These are phyloP conservation scores for Nomia melanderi DNA, from an alignment of 1,140 invertebrate species.

Conservation along the genomic window DNA sequence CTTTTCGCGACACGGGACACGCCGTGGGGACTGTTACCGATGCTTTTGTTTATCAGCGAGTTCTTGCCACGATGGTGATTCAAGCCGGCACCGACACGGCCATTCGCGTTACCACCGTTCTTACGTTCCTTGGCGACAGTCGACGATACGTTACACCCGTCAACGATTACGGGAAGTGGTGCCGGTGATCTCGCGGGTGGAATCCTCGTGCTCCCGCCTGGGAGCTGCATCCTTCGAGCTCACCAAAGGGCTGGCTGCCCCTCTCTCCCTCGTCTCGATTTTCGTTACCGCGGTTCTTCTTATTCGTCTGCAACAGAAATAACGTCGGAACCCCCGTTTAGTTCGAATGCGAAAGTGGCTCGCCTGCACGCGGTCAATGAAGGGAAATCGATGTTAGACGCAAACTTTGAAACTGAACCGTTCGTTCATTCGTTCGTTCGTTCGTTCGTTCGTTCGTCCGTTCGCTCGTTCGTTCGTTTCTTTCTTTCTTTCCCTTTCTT, in stretches of 20 bases:
- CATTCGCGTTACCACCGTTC: conserved; percentile 61
- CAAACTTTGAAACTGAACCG: conserved; percentile 9
- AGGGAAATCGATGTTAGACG: conserved; percentile 47
- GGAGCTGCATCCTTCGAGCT: conserved; percentile 81
- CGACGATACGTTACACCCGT: conserved; percentile 69
- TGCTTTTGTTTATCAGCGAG: conserved; percentile 55
- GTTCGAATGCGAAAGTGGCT: too few species aligned
- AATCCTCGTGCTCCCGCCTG: conserved; percentile 80
- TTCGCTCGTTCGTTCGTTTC: too few species aligned
- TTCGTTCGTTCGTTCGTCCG: too few species aligned
- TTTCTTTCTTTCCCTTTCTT: too few species aligned
- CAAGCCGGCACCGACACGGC: conserved; percentile 47
- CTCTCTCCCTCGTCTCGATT: conserved; percentile 79
- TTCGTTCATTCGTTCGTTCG: too few species aligned
- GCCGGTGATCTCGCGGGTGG: conserved; percentile 74
- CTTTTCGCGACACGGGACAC: conserved; percentile 65
- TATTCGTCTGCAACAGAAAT: conserved; percentile 68
- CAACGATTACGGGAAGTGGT: conserved; percentile 70
- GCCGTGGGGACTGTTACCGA: conserved; percentile 68
- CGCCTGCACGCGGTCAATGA: background rate
- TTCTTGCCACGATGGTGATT: conserved; percentile 38
- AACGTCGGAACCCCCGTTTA: background rate
- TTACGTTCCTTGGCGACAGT: conserved; percentile 64
- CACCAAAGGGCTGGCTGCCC: conserved; percentile 80
- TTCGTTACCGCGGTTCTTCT: conserved; percentile 61